Evolutionary conservation across 2,888 invertebrate species (phyloP), one percentile per base, ranked within the genome.

Genomic region (Steinernema scapterisci): DNA sequence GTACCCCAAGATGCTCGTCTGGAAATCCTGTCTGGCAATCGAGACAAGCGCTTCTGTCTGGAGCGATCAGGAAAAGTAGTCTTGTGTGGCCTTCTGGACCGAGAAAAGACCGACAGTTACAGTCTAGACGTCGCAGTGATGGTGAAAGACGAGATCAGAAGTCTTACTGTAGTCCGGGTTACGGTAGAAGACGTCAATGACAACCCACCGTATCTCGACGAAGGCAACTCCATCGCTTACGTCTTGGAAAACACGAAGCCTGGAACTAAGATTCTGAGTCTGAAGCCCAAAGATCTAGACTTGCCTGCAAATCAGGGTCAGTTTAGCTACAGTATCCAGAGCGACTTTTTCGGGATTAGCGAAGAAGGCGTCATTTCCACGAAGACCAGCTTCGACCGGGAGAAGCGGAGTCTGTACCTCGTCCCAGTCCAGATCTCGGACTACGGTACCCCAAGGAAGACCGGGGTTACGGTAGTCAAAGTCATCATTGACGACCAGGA

Each of bases 301-400:
- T 31, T 63, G 1, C 63, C 63, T 16, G 31, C 31, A 16, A 63
- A 63, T 63, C 63, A 63, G 38, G 63, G 25, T 16, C 23, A 63
- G 13, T 63, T 63, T 19, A 31, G 16, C 11, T 63, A 27, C 27
- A 27, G 16, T 16, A 9, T 31, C 7, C 31, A 63, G 31, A 27
- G 25, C 13, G 63, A 63, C 23, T 63, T 63, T 16, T 63, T 63
- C 16, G 63, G 9, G 11, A 63, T 63, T 27, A 31, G 9, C 63
- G 63, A 63, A 31, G 63, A 63, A 38, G 63, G 63, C 31, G 63
- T 63, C 63, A 31, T 63, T 11, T 63, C 63, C 31, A 63, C 63
- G 27, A 63, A 63, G 63, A 38, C 9, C 27, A 31, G 16, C 7
- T 63, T 63, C 31, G 63, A 63, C n/a, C 63, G 63, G 6, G 63